Percentiles rank a stretch among this genome's conserved stretches.
These are phyloP conservation scores for Chrysotoxum bicinctum DNA, from an alignment of 2,888 invertebrate species.

Conservation along the genomic window DNA sequence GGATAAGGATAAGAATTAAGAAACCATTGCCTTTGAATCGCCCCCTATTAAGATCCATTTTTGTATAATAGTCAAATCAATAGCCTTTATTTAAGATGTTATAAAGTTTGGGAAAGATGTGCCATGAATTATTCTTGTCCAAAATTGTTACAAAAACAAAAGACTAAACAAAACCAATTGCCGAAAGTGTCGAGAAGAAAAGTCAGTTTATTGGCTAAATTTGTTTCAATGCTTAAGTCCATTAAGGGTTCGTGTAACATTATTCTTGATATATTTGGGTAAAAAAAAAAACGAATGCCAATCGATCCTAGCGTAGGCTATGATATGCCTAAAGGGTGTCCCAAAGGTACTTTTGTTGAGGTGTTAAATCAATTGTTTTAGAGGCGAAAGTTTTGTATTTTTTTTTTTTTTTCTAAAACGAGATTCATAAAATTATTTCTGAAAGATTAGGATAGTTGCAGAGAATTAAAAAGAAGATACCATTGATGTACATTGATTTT, in stretches of 20 bases:
- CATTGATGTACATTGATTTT: too few species aligned
- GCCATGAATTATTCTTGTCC: slow-evolving; percentile 3
- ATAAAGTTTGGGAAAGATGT: neutral
- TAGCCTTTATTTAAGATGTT: neutral
- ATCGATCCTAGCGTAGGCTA: neutral
- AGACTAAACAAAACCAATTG: neutral
- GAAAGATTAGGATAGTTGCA: too few species aligned
- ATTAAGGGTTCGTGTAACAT: neutral
- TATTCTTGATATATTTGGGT: slow-evolving; percentile 10
- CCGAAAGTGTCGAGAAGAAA: neutral
- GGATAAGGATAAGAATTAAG: neutral
- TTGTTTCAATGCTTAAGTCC: slow-evolving; percentile 9
- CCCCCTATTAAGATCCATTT: slow-evolving; percentile 13
- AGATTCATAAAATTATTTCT: too few species aligned
- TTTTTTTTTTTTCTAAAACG: too few species aligned
- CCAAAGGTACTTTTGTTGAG: neutral
- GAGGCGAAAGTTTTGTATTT: neutral
- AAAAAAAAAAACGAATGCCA: neutral
- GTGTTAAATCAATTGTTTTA: slow-evolving; percentile 1
- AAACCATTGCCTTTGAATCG: slow-evolving; percentile 15
- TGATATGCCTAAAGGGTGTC: neutral
- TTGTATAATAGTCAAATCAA: neutral
- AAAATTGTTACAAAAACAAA: neutral
- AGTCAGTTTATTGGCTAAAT: slow-evolving; percentile 21
- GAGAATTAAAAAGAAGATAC: too few species aligned